Percentiles rank a stretch among this genome's conserved stretches.
Conservation (phyloP, 2,113 vertebrate genomes). For the Lophura nycthemera region DNA sequence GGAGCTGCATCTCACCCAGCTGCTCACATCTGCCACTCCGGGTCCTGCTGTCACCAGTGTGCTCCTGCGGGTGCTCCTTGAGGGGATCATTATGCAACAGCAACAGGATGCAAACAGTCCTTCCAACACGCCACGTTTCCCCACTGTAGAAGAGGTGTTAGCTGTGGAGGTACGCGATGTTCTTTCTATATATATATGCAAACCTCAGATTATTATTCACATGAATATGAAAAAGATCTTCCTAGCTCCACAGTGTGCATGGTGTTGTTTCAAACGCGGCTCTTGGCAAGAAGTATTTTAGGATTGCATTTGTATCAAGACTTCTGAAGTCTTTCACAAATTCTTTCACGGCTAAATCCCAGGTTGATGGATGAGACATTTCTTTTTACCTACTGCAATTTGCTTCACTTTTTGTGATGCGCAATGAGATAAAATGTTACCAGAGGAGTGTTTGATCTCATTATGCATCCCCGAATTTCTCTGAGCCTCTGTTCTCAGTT, state of each 20-base stretch:
- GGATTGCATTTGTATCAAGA: conserved; percentile 46
- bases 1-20: neutral
- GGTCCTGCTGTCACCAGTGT: neutral
- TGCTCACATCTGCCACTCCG: neutral
- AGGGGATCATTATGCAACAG: neutral
- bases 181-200: conserved; percentile 33
- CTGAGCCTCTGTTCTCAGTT: conserved; percentile 25
- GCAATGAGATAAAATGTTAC: neutral
- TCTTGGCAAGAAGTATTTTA: conserved; percentile 63
- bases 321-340: conserved; percentile 8
- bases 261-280: neutral
- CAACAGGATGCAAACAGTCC: neutral
- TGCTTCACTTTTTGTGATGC: conserved; percentile 21
- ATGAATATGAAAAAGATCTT: conserved; percentile 45
- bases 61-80: neutral
- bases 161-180: neutral
- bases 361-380: conserved; percentile 28
- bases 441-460: neutral
- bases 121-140: neutral
- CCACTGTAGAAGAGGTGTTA: neutral
- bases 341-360: conserved; percentile 34
- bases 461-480: conserved; percentile 32
- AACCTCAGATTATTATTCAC: conserved; percentile 33
- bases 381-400: conserved; percentile 44
- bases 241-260: neutral